These are phyloP conservation scores for Mus spretus DNA, from an alignment of 2,797 vertebrate species.

Conservation along the genomic window DNA sequence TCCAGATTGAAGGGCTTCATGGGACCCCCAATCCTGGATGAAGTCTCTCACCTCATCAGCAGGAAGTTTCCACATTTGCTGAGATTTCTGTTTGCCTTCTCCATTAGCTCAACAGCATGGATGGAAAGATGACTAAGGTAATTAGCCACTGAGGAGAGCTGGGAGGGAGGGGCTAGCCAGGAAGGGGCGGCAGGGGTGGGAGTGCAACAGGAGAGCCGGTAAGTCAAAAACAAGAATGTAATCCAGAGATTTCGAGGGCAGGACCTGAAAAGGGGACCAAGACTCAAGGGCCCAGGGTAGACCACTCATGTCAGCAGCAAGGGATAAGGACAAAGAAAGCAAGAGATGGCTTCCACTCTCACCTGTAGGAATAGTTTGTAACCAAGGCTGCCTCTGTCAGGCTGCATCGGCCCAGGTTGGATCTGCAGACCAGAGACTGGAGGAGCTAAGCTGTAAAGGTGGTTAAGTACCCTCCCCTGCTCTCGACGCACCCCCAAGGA, in stretches of 20 bases:
- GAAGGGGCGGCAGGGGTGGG: not conserved
- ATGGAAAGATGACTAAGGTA: slow-evolving; percentile 81
- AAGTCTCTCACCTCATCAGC: slow-evolving; percentile 70
- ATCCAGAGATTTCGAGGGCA: not conserved
- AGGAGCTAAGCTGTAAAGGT: not conserved
- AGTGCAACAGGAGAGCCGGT: not conserved
- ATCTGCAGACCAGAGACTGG: not conserved
- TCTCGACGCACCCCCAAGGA: not conserved
- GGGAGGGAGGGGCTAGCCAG: slow-evolving; percentile 11
- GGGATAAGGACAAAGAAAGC: not conserved
- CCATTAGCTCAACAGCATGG: slow-evolving; percentile 73
- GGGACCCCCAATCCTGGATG: slow-evolving; percentile 22
- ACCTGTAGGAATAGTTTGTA: not conserved
- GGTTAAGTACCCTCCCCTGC: not conserved
- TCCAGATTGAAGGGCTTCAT: not conserved
- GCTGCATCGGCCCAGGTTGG: not conserved
- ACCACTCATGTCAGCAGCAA: not conserved
- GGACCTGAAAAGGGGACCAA: not conserved
- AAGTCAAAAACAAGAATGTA: slow-evolving; percentile 53
- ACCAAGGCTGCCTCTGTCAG: not conserved
- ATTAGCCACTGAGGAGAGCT: slow-evolving; percentile 64
- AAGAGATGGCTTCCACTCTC: not conserved
- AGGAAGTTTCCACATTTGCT: slow-evolving; percentile 79
- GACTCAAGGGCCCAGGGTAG: not conserved
- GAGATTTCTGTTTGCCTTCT: slow-evolving; percentile 81